A percentile compares a stretch with the other conserved stretches of the same genome.
These are phyloP conservation scores for Pogonomyrmex barbatus DNA, from an alignment of 1,140 invertebrate species.

Conservation along the genomic window DNA sequence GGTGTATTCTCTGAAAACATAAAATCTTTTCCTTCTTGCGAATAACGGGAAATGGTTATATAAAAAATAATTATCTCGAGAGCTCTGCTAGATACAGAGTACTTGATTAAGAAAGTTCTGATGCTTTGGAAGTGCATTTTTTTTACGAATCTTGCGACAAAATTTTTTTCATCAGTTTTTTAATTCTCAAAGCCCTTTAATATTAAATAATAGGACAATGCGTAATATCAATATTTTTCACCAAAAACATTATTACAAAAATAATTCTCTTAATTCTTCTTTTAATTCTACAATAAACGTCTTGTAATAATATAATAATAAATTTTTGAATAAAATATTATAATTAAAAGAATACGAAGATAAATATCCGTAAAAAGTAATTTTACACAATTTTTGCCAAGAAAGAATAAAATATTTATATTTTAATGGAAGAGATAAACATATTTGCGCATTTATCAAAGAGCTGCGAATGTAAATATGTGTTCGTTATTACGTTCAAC, in stretches of 20 bases:
- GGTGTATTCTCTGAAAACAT: neutral
- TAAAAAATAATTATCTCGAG: slow-evolving; percentile 1
- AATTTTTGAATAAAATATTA: slow-evolving; percentile 5
- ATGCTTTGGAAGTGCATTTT: neutral
- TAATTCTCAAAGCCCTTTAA: neutral
- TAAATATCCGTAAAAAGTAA: neutral
- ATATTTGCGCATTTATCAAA: neutral
- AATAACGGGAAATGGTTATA: neutral
- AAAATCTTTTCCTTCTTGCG: neutral
- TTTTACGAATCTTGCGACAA: neutral
- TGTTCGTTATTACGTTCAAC: neutral
- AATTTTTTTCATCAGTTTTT: neutral
- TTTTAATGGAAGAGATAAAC: slow-evolving; percentile 5
- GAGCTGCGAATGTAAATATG: neutral
- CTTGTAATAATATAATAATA: too few species aligned
- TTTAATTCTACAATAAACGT: neutral
- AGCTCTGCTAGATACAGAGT: neutral
- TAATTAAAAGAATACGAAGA: neutral
- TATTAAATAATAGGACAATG: neutral
- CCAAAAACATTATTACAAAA: neutral
- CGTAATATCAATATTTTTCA: neutral
- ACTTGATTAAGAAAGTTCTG: neutral
- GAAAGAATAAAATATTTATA: slow-evolving; percentile 9
- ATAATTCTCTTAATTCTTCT: too few species aligned
- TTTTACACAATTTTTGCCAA: neutral